A percentile compares a stretch with the other conserved stretches of the same genome.
Evolutionary conservation across 1,140 invertebrate species (phyloP).

Genomic region (Bombyx mandarina): DNA sequence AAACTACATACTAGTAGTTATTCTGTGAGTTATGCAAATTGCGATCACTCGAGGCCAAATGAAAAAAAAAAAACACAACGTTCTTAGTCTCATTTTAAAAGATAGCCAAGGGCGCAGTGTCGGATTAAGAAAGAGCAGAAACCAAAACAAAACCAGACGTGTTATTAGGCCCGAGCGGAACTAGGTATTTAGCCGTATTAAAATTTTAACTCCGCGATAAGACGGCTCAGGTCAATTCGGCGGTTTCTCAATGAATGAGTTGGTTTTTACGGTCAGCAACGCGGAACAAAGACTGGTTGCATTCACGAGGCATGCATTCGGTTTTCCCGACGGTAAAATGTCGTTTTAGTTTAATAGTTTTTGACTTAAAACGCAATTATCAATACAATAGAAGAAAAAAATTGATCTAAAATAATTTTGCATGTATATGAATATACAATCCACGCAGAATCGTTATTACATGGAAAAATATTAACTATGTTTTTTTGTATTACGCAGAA

Average conservation of each 20-base stretch:
- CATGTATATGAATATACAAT: background rate
- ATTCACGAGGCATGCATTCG: background rate
- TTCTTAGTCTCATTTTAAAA: background rate
- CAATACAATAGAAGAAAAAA: background rate
- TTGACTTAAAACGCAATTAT: background rate
- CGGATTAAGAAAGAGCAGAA: background rate
- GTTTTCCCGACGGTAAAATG: no score
- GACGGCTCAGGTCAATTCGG: conserved; percentile 2
- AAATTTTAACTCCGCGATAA: conserved; percentile 6
- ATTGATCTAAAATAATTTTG: background rate
- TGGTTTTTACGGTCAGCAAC: conserved; percentile 15
- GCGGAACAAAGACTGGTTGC: conserved; percentile 11
- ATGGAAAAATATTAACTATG: background rate
- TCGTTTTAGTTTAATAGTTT: background rate
- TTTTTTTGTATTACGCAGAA: conserved; percentile 4
- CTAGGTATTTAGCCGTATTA: conserved; percentile 6
- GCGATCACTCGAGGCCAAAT: background rate
- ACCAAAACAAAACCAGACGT: no score
- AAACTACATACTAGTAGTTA: background rate
- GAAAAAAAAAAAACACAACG: background rate
- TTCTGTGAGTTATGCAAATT: conserved; percentile 4
- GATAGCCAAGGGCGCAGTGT: background rate
- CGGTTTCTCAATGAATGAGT: conserved; percentile 5
- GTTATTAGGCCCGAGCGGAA: conserved; percentile 2
- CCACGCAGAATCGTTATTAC: background rate